phyloP scores from a whole-genome alignment of 2,113 vertebrate genomes.

The human region GRCh38 chr4:80989501-80990000 shows the following conservation, averaged over 20 bases:
- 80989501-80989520: neutral
- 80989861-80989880: neutral
- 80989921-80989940: neutral
- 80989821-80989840: neutral
- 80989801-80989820: neutral
- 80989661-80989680: neutral
- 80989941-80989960: neutral
- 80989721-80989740: neutral
- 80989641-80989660: neutral
- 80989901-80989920: neutral
- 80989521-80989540: neutral
- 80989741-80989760: neutral
- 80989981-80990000: neutral
- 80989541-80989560: neutral
- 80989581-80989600: neutral
- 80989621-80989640: neutral
- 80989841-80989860: neutral
- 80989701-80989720: neutral
- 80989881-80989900: neutral
- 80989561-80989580: neutral
- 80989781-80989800: neutral
- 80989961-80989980: neutral
- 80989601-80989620: neutral
- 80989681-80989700: neutral
- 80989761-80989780: neutral